Evolutionary conservation across 2,888 invertebrate species (phyloP).

Genomic region (Xylota sylvarum): DNA sequence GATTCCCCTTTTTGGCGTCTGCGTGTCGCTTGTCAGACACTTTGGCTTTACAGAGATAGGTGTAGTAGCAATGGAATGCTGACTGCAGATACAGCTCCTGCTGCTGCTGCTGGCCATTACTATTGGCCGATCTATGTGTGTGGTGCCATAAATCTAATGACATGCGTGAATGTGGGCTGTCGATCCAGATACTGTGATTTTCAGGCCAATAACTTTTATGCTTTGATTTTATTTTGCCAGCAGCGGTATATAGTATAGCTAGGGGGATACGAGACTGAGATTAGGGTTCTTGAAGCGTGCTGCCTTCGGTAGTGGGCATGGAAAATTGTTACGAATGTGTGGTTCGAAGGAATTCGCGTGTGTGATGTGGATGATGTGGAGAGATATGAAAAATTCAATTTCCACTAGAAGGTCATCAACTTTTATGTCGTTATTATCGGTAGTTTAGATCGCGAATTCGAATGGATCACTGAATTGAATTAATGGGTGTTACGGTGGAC

Average conservation of each 20-base stretch:
- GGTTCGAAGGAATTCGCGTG: constrained; percentile 61
- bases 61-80: constrained; percentile 59
- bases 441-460: constrained; percentile 17
- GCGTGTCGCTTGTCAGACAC: constrained; percentile 73
- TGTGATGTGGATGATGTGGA: constrained; percentile 30
- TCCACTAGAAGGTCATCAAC: constrained; percentile 55
- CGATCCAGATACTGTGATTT: constrained; percentile 64
- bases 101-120: constrained; percentile 33
- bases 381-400: constrained; percentile 59
- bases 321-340: constrained; percentile 24
- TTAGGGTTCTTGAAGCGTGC: constrained; percentile 43
- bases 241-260: not conserved
- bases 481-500: not conserved
- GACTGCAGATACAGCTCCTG: constrained; percentile 52
- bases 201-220: constrained; percentile 52
- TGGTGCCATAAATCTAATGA: constrained; percentile 74
- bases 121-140: constrained; percentile 49
- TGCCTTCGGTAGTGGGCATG: constrained; percentile 31
- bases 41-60: constrained; percentile 17
- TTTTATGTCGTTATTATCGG: constrained; percentile 23
- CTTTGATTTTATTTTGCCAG: constrained; percentile 30
- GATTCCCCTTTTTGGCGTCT: constrained; percentile 74
- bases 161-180: constrained; percentile 75
- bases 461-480: constrained; percentile 50
- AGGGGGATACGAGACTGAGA: constrained; percentile 26